Evolutionary conservation across 2,888 invertebrate species (phyloP).

Genomic region (Harpalus rufipes): DNA sequence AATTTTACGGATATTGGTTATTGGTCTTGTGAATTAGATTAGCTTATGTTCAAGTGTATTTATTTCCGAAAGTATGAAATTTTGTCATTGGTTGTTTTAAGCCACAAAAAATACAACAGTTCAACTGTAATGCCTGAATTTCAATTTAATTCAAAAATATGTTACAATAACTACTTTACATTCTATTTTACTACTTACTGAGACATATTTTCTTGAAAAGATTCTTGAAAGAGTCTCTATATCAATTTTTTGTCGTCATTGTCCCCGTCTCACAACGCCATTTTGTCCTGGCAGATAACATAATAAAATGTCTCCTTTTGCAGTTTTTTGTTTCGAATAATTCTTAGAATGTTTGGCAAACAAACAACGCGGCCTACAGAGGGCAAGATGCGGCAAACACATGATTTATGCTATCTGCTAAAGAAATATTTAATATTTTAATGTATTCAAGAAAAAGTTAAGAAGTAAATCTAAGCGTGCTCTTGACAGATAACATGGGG

Average conservation of each 20-base stretch:
- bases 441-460: constrained; percentile 71
- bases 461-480: constrained; percentile 73
- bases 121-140: neutral
- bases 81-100: too few relatives aligned
- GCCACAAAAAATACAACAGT: neutral
- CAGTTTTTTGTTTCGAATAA: constrained; percentile 32
- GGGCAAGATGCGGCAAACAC: constrained; percentile 45
- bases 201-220: neutral
- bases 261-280: neutral
- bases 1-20: too few relatives aligned
- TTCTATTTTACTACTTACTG: neutral
- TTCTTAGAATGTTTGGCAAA: constrained; percentile 36
- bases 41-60: too few relatives aligned
- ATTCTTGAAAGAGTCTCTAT: neutral
- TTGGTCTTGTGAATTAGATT: too few relatives aligned
- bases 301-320: constrained; percentile 14
- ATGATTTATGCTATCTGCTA: constrained; percentile 69
- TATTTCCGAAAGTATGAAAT: too few relatives aligned
- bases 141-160: too few relatives aligned
- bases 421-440: constrained; percentile 71
- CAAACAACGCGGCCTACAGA: constrained; percentile 35
- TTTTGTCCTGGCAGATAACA: constrained; percentile 5
- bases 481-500: constrained; percentile 73
- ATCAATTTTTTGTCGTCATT: constrained; percentile 3
- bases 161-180: neutral